Conservation (phyloP, 1,140 invertebrate species). For the Periplaneta americana region DNA sequence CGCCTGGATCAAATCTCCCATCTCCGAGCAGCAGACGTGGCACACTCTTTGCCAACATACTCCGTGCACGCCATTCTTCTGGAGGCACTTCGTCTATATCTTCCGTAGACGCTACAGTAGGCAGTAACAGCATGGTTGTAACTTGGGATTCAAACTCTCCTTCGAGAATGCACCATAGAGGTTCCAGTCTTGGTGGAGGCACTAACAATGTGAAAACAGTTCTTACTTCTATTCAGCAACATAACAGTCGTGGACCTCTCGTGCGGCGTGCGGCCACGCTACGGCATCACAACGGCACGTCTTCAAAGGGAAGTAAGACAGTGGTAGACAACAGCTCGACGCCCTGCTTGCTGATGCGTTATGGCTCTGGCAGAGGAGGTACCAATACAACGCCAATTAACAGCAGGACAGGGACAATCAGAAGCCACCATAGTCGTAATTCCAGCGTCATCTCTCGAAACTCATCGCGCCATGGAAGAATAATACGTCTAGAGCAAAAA, state of each 20-base stretch:
- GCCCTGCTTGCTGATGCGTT: constrained; percentile 31
- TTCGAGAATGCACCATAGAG: constrained; percentile 40
- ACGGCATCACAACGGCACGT: constrained; percentile 31
- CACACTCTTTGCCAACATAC: constrained; percentile 16
- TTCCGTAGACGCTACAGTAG: not conserved
- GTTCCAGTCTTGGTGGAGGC: constrained; percentile 51
- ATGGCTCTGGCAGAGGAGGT: constrained; percentile 27
- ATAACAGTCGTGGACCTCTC: constrained; percentile 28
- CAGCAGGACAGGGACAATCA: constrained; percentile 37
- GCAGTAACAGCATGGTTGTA: constrained; percentile 38
- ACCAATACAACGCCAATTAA: constrained; percentile 5
- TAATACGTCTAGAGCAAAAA: constrained; percentile 81
- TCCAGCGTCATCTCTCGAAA: constrained; percentile 75
- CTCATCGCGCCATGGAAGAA: constrained; percentile 72
- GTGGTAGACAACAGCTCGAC: constrained; percentile 29
- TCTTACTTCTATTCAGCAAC: not conserved
- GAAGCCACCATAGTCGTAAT: constrained; percentile 62
- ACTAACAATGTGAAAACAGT: not conserved
- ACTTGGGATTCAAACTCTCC: constrained; percentile 46
- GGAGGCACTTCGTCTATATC: not conserved
- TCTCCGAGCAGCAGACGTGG: constrained; percentile 24
- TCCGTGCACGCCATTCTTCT: not conserved
- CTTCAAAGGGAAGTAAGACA: not conserved
- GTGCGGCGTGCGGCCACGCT: constrained; percentile 48
- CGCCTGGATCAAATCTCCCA: constrained; percentile 25